Conservation (phyloP, 2,888 invertebrate genomes). For the Hemaris fuciformis region DNA sequence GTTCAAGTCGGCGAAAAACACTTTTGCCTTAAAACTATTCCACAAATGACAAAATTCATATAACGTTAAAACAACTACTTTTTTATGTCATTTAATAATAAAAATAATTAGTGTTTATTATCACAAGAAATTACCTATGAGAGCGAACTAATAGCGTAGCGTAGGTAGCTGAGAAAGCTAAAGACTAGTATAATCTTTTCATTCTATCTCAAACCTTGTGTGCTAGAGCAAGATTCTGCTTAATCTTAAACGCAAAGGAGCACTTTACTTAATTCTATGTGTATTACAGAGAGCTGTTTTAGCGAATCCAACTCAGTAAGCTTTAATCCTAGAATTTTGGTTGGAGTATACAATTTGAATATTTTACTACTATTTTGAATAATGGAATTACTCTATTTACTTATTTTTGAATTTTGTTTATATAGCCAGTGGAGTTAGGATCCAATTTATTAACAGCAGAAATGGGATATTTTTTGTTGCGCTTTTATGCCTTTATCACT, state of each 20-base stretch:
- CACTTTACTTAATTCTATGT: slow-evolving; percentile 6
- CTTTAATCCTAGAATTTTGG: not conserved
- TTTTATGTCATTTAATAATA: too few relatives aligned
- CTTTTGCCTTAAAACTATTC: too few relatives aligned
- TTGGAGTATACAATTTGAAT: not conserved
- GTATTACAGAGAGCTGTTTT: not conserved
- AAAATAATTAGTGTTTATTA: too few relatives aligned
- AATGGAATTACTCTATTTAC: not conserved
- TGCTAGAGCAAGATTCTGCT: slow-evolving; percentile 21
- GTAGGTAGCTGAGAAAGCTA: not conserved
- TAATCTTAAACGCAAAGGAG: slow-evolving; percentile 18
- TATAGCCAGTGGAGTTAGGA: too few relatives aligned
- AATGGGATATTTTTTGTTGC: too few relatives aligned
- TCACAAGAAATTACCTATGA: too few relatives aligned
- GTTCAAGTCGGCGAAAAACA: too few relatives aligned
- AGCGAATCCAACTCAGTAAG: not conserved
- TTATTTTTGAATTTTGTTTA: too few relatives aligned
- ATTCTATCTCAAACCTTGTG: not conserved
- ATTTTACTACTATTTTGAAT: not conserved
- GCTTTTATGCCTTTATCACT: too few relatives aligned
- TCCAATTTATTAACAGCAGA: too few relatives aligned
- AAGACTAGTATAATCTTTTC: not conserved
- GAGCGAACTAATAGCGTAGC: not conserved
- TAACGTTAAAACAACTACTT: not conserved
- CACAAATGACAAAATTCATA: too few relatives aligned